Conservation (phyloP, 1,140 invertebrate species). For the Epicauta chinensis region DNA sequence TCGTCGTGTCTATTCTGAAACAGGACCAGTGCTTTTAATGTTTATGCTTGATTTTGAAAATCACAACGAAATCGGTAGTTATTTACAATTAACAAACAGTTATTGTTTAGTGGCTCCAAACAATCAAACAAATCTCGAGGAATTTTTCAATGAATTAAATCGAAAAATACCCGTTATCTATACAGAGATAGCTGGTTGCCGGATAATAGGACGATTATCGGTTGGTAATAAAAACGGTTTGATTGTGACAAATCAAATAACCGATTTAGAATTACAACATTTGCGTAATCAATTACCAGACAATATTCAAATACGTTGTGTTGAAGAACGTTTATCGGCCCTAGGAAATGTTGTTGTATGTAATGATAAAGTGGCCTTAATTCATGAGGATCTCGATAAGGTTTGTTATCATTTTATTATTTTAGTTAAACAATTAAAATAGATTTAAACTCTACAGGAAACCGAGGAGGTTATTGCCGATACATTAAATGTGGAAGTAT, state of each 20-base stretch:
- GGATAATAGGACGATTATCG: slow-evolving; percentile 77
- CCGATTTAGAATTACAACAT: slow-evolving; percentile 93
- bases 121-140: neutral
- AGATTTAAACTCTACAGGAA: slow-evolving; percentile 50
- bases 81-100: slow-evolving; percentile 91
- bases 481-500: slow-evolving; percentile 90
- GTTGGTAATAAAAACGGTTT: slow-evolving; percentile 84
- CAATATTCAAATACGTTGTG: slow-evolving; percentile 79
- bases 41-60: slow-evolving; percentile 68
- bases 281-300: slow-evolving; percentile 93
- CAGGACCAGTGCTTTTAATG: too few species aligned
- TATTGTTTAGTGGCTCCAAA: slow-evolving; percentile 92
- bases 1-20: too few species aligned
- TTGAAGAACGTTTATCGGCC: slow-evolving; percentile 93
- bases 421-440: neutral
- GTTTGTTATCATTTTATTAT: slow-evolving; percentile 38
- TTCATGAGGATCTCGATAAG: slow-evolving; percentile 91
- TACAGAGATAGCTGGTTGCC: slow-evolving; percentile 83
- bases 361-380: slow-evolving; percentile 96
- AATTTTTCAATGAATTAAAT: slow-evolving; percentile 70
- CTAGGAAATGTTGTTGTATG: slow-evolving; percentile 94
- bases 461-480: slow-evolving; percentile 92
- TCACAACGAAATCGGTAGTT: slow-evolving; percentile 96
- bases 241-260: slow-evolving; percentile 83
- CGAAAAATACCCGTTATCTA: slow-evolving; percentile 91